Conservation (phyloP, 2,113 vertebrate species). For the Platichthys flesus region DNA sequence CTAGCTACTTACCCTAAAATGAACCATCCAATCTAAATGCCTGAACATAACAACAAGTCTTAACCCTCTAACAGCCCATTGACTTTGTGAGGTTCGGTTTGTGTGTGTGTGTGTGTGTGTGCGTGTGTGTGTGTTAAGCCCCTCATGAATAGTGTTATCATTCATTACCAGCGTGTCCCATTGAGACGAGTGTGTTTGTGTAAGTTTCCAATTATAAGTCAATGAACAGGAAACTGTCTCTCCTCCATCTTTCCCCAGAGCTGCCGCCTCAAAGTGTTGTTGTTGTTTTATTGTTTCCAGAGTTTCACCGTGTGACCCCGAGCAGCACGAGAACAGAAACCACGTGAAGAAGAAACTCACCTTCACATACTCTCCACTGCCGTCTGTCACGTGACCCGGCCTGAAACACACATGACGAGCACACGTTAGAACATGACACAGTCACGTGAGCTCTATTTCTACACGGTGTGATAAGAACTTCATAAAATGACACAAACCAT, state of each 20-base stretch:
- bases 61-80: too few species aligned
- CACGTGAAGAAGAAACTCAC: slow-evolving; percentile 39
- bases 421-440: neutral
- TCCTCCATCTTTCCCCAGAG: slow-evolving; percentile 26
- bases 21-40: too few species aligned
- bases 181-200: slow-evolving; percentile 48
- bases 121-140: neutral
- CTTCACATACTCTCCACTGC: slow-evolving; percentile 80
- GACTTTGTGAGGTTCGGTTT: neutral
- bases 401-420: slow-evolving; percentile 52
- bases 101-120: slow-evolving; percentile 10
- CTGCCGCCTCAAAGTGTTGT: slow-evolving; percentile 29
- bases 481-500: too few species aligned
- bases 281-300: slow-evolving; percentile 6
- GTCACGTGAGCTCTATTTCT: neutral
- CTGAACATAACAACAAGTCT: too few species aligned
- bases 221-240: slow-evolving; percentile 44
- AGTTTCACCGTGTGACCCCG: slow-evolving; percentile 2
- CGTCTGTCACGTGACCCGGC: slow-evolving; percentile 37
- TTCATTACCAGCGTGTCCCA: slow-evolving; percentile 39
- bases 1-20: too few species aligned
- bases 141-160: slow-evolving; percentile 38
- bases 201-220: slow-evolving; percentile 49
- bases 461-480: too few species aligned
- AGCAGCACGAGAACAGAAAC: neutral